Evolutionary conservation across 1,140 invertebrate species (phyloP), one percentile per base, ranked within the genome.

Genomic region (Tetramorium alpestre): DNA sequence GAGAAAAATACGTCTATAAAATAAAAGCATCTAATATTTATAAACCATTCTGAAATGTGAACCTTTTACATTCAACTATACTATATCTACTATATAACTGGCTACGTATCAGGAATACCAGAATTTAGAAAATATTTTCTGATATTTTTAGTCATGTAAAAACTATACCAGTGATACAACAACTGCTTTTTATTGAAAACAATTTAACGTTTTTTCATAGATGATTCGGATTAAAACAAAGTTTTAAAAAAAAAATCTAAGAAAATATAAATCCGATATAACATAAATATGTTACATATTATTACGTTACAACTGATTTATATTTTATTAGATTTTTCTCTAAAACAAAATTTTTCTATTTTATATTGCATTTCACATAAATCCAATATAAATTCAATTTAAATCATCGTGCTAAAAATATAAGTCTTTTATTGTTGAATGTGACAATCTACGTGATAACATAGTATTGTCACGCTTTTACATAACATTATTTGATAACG

Each of bases 21-120:
- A 76, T 76, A 41, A 76, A 64, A 64, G 18, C 1, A 16, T 60
- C 38, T 44, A 60, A 25, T 38, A 58, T 77, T 77, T 77, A 64
- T 44, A 28, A 77, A 62, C 0, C 3, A 4, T 58, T 25, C 8
- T n/a, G 11, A 77, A 77, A 77, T 62, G 1, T 44, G 10, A 77
- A 62, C 8, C 3, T 28, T 41, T 76, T 47, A 44, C 10, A 47
- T 62, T 64, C 58, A 11, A 64, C 33, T 44, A 18, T 28, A 18
- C 13, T 25, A 76, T 41, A 76, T 41, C 28, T 25, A 1, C 47
- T 3, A 49, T 49, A 54, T 49, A 54, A 54, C 49, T 18, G 49
- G 4, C 8, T 18, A 64, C 16, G 41, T 49, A 47, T 25, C 41
- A 10, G 22, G 25, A 18, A n/a, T 44, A 56, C 16, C 38, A 18